phyloP scores from a whole-genome alignment of 1,140 invertebrate genomes.

The Nephotettix cincticeps region DNA sequence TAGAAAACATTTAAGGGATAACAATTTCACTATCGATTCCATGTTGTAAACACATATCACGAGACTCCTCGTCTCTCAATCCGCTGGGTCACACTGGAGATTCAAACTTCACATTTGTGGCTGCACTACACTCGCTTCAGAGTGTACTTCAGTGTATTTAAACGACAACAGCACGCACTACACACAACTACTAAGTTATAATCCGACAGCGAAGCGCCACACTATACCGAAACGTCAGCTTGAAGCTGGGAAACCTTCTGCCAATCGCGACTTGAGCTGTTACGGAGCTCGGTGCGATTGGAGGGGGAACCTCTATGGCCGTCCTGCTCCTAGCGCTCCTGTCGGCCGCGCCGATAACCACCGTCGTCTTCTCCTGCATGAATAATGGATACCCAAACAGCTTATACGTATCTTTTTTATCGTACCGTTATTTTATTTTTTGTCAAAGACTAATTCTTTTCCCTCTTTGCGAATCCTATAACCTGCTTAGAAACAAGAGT shows the following conservation, averaged over 20 bases:
- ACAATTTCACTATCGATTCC: conserved; percentile 29
- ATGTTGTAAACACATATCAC: conserved; percentile 27
- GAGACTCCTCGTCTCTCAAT: not conserved
- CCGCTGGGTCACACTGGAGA: not conserved
- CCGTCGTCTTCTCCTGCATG: not conserved
- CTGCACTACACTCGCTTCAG: not conserved
- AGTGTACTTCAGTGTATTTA: not conserved
- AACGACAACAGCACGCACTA: not conserved
- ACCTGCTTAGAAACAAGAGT: no score
- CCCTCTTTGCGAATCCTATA: not conserved
- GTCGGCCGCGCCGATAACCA: not conserved
- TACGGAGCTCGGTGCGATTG: not conserved
- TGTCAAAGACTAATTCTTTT: not conserved
- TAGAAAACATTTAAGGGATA: conserved; percentile 22
- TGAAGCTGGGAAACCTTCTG: not conserved
- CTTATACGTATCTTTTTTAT: conserved; percentile 7
- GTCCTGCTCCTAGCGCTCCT: conserved; percentile 1
- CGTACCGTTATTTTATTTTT: conserved; percentile 4
- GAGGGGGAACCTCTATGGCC: not conserved
- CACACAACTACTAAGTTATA: not conserved
- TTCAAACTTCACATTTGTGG: not conserved
- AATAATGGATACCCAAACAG: not conserved
- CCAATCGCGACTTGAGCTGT: not conserved
- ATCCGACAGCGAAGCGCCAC: not conserved
- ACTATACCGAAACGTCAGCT: conserved; percentile 2